A percentile compares a stretch with the other conserved stretches of the same genome.
Conservation (phyloP, 2,888 invertebrate genomes). For the Mythimna ferrago region DNA sequence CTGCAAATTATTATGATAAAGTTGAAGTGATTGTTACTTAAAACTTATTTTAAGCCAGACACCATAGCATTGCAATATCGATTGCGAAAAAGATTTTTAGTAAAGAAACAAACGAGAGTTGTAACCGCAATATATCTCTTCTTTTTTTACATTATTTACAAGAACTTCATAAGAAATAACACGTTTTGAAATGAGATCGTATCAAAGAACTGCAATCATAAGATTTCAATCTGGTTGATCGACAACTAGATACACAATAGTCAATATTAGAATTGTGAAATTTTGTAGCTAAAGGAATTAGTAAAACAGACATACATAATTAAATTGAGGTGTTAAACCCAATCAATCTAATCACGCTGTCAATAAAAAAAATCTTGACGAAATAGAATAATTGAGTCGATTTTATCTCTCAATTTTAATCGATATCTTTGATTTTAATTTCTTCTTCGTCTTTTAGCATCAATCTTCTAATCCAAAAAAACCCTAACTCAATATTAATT, state of each 20-base stretch:
- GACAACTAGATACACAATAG: conserved; percentile 45
- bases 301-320: conserved; percentile 48
- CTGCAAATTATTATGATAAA: conserved; percentile 44
- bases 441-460: conserved; percentile 10
- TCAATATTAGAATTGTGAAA: conserved; percentile 48
- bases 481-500: conserved; percentile 29
- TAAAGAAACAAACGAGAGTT: conserved; percentile 39
- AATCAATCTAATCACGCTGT: conserved; percentile 47
- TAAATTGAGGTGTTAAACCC: conserved; percentile 49
- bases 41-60: conserved; percentile 42
- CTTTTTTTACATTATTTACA: conserved; percentile 47
- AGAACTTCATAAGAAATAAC: conserved; percentile 51
- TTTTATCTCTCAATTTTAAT: conserved; percentile 37
- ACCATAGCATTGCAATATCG: conserved; percentile 43
- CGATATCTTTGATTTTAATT: conserved; percentile 32
- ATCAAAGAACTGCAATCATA: conserved; percentile 43
- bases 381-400: conserved; percentile 29
- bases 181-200: conserved; percentile 50
- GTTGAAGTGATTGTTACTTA: conserved; percentile 40
- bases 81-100: conserved; percentile 49
- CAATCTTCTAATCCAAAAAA: conserved; percentile 15
- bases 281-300: conserved; percentile 23
- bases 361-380: conserved; percentile 46
- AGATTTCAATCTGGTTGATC: conserved; percentile 50
- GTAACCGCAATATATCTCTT: conserved; percentile 42